Evolutionary conservation across 2,797 vertebrate genomes (phyloP), one percentile per base, ranked within the genome.

Genomic region (Discoglossus pictus): DNA sequence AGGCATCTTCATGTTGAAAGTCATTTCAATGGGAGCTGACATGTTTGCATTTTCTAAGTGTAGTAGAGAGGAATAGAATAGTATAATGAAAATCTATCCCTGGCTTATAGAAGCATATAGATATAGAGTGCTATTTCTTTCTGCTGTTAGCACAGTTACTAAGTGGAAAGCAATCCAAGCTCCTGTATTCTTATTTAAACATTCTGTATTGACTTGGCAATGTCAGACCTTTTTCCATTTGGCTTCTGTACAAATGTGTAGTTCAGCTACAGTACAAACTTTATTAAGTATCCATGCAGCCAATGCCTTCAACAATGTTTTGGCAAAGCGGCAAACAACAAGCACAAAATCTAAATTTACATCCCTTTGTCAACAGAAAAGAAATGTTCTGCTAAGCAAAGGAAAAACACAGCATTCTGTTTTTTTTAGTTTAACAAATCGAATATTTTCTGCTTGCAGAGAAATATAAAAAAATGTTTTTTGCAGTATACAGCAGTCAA

Each of bases 291-390:
- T 56, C 24, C 31, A 24, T 31, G 10, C 55, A 36, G 40, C 40
- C 50, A 53, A 27, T 35, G 18, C 16, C 61, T 27, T 54, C 8
- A 53, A n/a, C 52, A 20, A 18, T 4, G 48, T n/a, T 31, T 50
- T 48, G 51, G 31, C 53, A 66, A 58, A 21, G 7, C 23, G 25
- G 25, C 21, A 50, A 35, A 42, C 35, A 39, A n/a, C 34, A 36
- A 56, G 21, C 25, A 38, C 17, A 2, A 18, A 38, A 47, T 48
- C 23, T n/a, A 56, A 47, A 56, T 66, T 58, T 40, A 58, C 43
- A 50, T 66, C 20, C 27, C 23, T 66, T 58, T 66, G 63, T 48
- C 63, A 59, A 58, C 64, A 66, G 42, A 58, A 42, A 65, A 59
- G 21, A 48, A 39, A 66, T 39, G 27, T 31, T 31, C 18, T 48